phyloP scores from a whole-genome alignment of 1,140 invertebrate species.

The Andricus grossulariae region DNA sequence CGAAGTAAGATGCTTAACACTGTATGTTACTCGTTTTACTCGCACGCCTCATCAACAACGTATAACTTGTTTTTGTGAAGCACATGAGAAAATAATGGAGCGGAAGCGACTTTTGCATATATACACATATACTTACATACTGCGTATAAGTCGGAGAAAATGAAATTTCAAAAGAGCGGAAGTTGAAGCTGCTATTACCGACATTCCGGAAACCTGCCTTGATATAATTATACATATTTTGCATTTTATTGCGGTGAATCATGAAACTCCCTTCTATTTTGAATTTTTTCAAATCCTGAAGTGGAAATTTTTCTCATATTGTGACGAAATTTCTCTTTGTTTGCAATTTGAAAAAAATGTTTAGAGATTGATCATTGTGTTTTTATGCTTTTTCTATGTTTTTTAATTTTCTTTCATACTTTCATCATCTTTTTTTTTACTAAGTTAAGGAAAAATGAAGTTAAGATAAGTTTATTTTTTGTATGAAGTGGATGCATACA shows the following conservation, averaged over 20 bases:
- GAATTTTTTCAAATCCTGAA: too few species aligned
- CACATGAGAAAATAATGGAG: conserved; percentile 6
- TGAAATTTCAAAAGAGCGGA: conserved; percentile 29
- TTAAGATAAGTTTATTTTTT: too few species aligned
- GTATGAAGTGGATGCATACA: too few species aligned
- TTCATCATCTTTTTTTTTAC: too few species aligned
- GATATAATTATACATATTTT: background rate
- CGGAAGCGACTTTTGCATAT: conserved; percentile 16
- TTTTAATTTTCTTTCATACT: too few species aligned
- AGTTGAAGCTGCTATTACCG: conserved; percentile 13
- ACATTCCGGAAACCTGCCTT: conserved; percentile 14
- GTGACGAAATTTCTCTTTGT: too few species aligned
- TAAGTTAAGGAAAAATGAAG: too few species aligned
- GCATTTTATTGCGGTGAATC: background rate
- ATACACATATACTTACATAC: background rate
- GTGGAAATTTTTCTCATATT: too few species aligned
- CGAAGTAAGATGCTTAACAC: conserved; percentile 7
- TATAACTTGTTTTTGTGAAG: conserved; percentile 12
- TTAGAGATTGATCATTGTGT: too few species aligned
- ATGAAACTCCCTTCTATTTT: background rate
- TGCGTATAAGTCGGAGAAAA: conserved; percentile 11
- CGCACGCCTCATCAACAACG: too few species aligned
- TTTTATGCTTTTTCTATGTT: too few species aligned
- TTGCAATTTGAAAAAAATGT: too few species aligned
- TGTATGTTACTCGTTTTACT: background rate